Percentiles rank a stretch among this genome's conserved stretches.
phyloP scores from a whole-genome alignment of 2,888 invertebrate genomes.

The Tetranychus truncatus region DNA sequence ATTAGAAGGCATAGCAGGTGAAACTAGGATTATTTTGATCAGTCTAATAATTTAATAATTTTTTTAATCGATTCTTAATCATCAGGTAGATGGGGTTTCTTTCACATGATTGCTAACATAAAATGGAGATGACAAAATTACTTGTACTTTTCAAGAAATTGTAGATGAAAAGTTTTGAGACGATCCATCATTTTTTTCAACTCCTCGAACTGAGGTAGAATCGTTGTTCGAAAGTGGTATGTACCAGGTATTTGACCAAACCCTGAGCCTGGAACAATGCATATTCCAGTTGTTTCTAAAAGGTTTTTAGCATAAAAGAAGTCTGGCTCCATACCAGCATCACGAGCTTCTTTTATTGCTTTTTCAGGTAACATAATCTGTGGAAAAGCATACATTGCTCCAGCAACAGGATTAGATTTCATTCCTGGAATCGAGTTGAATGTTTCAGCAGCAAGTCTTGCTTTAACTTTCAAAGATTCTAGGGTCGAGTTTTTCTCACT shows the following conservation, averaged over 20 bases:
- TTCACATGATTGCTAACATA: too few species aligned
- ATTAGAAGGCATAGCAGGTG: too few species aligned
- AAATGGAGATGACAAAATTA: slow-evolving; percentile 29
- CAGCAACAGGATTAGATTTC: slow-evolving; percentile 58
- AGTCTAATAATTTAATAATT: too few species aligned
- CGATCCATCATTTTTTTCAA: slow-evolving; percentile 61
- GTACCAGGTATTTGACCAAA: slow-evolving; percentile 88
- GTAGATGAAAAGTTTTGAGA: slow-evolving; percentile 61
- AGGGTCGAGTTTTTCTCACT: slow-evolving; percentile 54
- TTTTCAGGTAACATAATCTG: slow-evolving; percentile 57
- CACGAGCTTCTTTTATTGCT: slow-evolving; percentile 64
- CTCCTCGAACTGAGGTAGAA: slow-evolving; percentile 67
- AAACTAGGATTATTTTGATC: too few species aligned
- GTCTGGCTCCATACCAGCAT: slow-evolving; percentile 53
- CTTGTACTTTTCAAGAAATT: slow-evolving; percentile 56
- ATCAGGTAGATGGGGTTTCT: too few species aligned
- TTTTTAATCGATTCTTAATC: too few species aligned
- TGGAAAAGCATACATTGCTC: slow-evolving; percentile 98
- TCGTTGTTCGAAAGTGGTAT: slow-evolving; percentile 86
- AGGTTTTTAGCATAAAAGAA: slow-evolving; percentile 79
- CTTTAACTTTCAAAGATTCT: slow-evolving; percentile 53
- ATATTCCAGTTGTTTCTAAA: slow-evolving; percentile 72
- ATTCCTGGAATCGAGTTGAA: slow-evolving; percentile 60
- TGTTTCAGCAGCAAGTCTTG: slow-evolving; percentile 62
- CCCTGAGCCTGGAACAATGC: slow-evolving; percentile 54